These are phyloP conservation scores for Agelaius tricolor DNA, from an alignment of 2,113 vertebrate species.

Conservation along the genomic window DNA sequence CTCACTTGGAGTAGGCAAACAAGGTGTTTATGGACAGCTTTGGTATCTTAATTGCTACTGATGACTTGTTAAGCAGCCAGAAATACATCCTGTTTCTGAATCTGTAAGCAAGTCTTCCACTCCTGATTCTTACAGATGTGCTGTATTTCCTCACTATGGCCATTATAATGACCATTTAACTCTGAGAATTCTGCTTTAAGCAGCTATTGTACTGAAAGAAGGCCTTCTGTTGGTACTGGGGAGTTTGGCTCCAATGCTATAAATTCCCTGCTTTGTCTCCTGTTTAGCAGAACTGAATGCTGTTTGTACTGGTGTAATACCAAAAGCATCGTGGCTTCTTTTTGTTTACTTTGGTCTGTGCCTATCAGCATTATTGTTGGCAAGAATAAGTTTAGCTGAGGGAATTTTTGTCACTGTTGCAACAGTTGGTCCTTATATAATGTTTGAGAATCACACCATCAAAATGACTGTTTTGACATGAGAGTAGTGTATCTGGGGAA, in stretches of 20 bases:
- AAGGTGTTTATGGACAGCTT: background rate
- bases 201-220: background rate
- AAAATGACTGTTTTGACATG: background rate
- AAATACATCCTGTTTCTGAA: background rate
- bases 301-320: background rate
- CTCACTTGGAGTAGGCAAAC: background rate
- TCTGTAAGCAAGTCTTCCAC: background rate
- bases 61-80: background rate
- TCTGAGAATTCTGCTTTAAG: background rate
- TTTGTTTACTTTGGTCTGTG: constrained; percentile 8
- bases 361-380: background rate
- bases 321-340: background rate
- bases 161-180: background rate
- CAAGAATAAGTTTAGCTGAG: background rate
- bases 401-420: constrained; percentile 2
- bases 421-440: background rate
- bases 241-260: background rate
- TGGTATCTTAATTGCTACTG: background rate
- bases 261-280: background rate
- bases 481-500: background rate
- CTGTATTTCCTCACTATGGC: background rate
- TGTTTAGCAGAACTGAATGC: background rate
- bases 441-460: background rate
- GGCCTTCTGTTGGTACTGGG: background rate
- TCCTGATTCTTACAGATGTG: background rate